Evolutionary conservation across 2,888 invertebrate species (phyloP).

Genomic region (Tanaodytes sp.): DNA sequence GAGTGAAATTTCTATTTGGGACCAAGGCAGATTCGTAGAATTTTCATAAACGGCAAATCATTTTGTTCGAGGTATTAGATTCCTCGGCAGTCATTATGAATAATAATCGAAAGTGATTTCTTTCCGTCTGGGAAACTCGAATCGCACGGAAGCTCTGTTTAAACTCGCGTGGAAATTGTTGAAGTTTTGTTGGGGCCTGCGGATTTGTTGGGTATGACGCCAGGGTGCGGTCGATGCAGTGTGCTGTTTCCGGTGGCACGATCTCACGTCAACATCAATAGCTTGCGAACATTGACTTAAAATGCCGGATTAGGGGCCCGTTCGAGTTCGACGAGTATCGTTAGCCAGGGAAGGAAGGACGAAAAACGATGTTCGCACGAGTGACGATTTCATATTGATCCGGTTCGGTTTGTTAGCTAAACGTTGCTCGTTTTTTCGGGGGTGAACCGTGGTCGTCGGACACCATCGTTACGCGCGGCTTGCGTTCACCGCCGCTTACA

Average conservation of each 20-base stretch:
- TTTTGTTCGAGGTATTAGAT: no score
- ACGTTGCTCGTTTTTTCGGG: no score
- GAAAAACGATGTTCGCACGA: not conserved
- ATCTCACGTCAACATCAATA: conserved; percentile 62
- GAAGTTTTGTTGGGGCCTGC: conserved; percentile 52
- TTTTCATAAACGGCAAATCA: no score
- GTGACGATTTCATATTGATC: not conserved
- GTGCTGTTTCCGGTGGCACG: conserved; percentile 62
- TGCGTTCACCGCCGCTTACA: no score
- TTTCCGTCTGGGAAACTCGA: no score
- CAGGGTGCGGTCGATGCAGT: conserved; percentile 65
- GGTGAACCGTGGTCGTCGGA: no score
- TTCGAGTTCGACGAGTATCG: conserved; percentile 1
- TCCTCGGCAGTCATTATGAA: no score
- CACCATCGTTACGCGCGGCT: no score
- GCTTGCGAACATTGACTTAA: conserved; percentile 58
- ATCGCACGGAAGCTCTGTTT: conserved; percentile 33
- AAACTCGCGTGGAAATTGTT: conserved; percentile 46
- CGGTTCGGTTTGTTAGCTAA: no score
- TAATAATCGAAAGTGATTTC: no score
- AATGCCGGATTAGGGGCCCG: conserved; percentile 56
- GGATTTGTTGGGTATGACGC: conserved; percentile 57
- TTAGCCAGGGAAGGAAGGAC: not conserved
- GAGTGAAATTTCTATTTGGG: no score
- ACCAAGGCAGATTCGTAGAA: no score